Base-by-base conservation (phyloP, 1,140 invertebrate species). In the Oryctes rhinoceros region DNA sequence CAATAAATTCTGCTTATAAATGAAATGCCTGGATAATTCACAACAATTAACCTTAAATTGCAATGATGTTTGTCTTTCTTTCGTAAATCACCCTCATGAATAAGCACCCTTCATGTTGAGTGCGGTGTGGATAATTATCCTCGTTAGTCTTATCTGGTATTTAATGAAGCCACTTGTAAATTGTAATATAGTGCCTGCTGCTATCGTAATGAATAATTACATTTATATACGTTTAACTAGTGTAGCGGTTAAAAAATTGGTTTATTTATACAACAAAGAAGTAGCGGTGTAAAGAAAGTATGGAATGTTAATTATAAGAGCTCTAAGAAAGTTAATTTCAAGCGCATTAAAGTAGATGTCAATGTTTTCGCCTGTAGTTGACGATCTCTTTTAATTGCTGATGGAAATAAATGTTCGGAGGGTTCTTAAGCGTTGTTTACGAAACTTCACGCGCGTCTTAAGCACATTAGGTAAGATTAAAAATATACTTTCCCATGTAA, bases 141-240 rank as follows among this genome's bases (percentile, higher is more conserved):
- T 59, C 53, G 53, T 59, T 59, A 59, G 53, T 18, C 15, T n/a
- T 59, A 59, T 59, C 53, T 59, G 53, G n/a, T 15, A 59, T 59
- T 15, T 59, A 59, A 59, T 59, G 53, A 59, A n/a, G 53, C 53
- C 53, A 59, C 15, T 59, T 59, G 53, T 59, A 15, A 59, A 59
- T 59, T n/a, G 53, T 59, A 59, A 59, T 59, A 18, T 59, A 59
- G 18, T 59, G 15, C 4, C 18, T 4, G 15, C 53, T 18, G 5
- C n/a, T 59, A 5, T 59, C 18, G 53, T 59, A 59, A 59, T 59
- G 53, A 59, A 59, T 59, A 15, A 59, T 18, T 4, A 39, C n/a
- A n/a, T n/a, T n/a, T 39, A 39, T 7, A 3, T 39, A 39, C 39
- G 7, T 39, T 39, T 39, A 39, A n/a, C n/a, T 39, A 39, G 7